phyloP scores from a whole-genome alignment of 2,113 vertebrate genomes.

The Corythornis madagascariensis region DNA sequence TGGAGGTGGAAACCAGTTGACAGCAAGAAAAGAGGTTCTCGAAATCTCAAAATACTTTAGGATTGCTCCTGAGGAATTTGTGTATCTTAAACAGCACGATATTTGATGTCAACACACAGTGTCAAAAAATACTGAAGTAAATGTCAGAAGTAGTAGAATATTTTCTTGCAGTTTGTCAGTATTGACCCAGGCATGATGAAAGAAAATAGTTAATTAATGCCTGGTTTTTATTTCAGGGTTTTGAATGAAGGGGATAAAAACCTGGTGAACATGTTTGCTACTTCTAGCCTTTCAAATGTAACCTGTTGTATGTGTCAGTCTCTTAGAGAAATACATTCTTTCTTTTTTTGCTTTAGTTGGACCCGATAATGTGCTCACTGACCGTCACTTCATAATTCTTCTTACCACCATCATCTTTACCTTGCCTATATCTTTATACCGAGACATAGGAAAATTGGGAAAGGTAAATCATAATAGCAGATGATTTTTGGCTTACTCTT shows the following conservation, averaged over 20 bases:
- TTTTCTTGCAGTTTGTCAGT: not conserved
- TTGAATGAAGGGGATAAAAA: not conserved
- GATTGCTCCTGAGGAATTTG: not conserved
- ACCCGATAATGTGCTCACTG: conserved; percentile 78
- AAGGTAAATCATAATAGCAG: conserved; percentile 81
- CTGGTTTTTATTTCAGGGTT: not conserved
- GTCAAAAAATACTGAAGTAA: not conserved
- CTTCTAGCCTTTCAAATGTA: not conserved
- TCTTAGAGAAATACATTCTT: conserved; percentile 7
- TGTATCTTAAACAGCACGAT: not conserved
- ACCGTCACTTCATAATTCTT: conserved; percentile 88
- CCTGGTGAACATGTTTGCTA: not conserved
- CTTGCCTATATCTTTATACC: conserved; percentile 88
- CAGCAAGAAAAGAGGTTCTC: not conserved
- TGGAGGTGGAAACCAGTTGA: not conserved
- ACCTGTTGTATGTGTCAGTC: not conserved
- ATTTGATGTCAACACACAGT: not conserved
- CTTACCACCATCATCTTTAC: conserved; percentile 84
- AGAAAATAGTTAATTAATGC: not conserved
- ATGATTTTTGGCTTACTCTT: not conserved
- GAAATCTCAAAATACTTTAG: not conserved
- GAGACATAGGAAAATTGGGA: conserved; percentile 87
- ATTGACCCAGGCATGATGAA: not conserved
- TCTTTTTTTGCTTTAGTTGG: conserved; percentile 80
- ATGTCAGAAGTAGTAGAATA: not conserved